These are phyloP conservation scores for Synergus umbraculus DNA, from an alignment of 2,888 invertebrate genomes.

Conservation along the genomic window DNA sequence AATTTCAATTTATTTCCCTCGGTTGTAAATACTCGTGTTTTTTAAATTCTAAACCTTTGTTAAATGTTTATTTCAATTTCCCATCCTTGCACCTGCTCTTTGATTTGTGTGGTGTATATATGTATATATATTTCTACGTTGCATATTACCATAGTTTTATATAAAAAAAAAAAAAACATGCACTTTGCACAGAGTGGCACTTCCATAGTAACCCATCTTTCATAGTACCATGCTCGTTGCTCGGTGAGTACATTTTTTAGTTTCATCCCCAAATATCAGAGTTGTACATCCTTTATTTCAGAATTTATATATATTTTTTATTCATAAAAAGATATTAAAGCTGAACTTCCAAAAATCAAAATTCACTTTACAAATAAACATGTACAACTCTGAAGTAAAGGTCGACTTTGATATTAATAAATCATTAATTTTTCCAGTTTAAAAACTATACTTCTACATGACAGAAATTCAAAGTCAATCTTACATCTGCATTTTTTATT, in stretches of 20 bases:
- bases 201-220: conserved; percentile 66
- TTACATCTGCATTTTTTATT: background rate
- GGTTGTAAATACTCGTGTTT: conserved; percentile 58
- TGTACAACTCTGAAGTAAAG: background rate
- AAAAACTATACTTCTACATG: background rate
- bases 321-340: background rate
- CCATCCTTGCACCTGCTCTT: conserved; percentile 57
- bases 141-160: conserved; percentile 49
- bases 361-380: background rate
- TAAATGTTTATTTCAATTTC: conserved; percentile 61
- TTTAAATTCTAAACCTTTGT: conserved; percentile 32
- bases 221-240: conserved; percentile 67
- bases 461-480: background rate
- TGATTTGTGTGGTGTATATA: conserved; percentile 50
- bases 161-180: conserved; percentile 57
- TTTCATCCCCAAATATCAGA: conserved; percentile 47
- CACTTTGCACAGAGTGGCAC: conserved; percentile 66
- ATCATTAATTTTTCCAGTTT: background rate
- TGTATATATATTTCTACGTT: conserved; percentile 44
- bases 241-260: conserved; percentile 74
- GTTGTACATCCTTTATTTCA: background rate
- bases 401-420: background rate
- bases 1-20: conserved; percentile 50
- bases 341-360: background rate
- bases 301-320: background rate